Base-by-base conservation (phyloP, 2,888 invertebrate species). In the Chrysolina oricalcia region DNA sequence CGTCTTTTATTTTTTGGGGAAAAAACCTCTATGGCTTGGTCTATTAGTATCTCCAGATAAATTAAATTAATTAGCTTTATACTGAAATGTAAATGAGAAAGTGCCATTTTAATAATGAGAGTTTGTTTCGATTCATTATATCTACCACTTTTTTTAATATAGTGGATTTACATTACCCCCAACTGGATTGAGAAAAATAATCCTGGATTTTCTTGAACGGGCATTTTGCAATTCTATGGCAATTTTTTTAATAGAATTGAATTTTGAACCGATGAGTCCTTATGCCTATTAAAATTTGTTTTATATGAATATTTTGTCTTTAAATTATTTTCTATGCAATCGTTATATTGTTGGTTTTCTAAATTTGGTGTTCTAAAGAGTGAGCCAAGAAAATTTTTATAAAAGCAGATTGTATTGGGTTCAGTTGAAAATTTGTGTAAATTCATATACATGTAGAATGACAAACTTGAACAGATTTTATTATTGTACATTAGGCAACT, bases 311-410 rank as follows among this genome's bases (percentile, higher is more conserved):
- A 40, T 46, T 17, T 68, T 68, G 40, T 48, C 48, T 50, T 50
- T 50, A 35, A 68, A 15, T 40, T 53, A 35, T 19, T 68, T 48
- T 68, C 19, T 68, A 53, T 68, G 17, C 35, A 27, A 68, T 53
- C 53, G 41, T 66, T 65, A 62, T 59, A 10, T n/a, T 70, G 41
- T 48, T 50, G 64, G 17, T 17, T 62, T 63, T 27, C n/a, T 41
- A 46, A 17, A 71, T 21, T 23, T 13, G 15, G 21, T 21, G 27
- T 15, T 40, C n/a, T 40, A 50, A 67, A 17, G 17, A 43, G 19
- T 68, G n/a, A 19, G n/a, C 15, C 59, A 15, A 21, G 11, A 59
- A 41, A 40, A 56, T 27, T 64, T 2, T 65, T 17, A 15, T 50
- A n/a, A 71, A 43, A 64, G 9, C 27, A 35, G 35, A 8, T 35